A percentile compares a stretch with the other conserved stretches of the same genome.
Evolutionary conservation across 2,888 invertebrate species (phyloP).

Genomic region (Parnassius glacialis): DNA sequence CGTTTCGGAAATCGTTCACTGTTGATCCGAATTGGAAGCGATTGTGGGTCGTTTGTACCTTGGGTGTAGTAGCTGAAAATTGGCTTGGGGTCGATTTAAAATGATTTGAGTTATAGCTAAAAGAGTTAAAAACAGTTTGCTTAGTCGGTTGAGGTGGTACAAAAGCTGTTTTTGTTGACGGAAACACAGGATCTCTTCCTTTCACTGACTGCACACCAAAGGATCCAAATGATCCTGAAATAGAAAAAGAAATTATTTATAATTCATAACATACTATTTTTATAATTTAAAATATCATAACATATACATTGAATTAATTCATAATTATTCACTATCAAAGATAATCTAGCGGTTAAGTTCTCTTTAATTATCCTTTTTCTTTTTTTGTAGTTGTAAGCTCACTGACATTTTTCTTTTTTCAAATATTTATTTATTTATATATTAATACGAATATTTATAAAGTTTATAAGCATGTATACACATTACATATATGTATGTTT

Average conservation of each 20-base stretch:
- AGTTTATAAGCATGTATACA: too few relatives aligned
- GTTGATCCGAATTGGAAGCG: slow-evolving; percentile 61
- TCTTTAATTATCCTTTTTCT: too few relatives aligned
- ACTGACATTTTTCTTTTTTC: too few relatives aligned
- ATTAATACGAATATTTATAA: too few relatives aligned
- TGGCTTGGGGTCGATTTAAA: slow-evolving; percentile 58
- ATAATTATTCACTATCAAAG: too few relatives aligned
- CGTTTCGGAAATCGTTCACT: slow-evolving; percentile 62
- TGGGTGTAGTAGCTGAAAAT: slow-evolving; percentile 58
- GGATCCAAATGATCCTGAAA: slow-evolving; percentile 80
- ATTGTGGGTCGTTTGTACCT: slow-evolving; percentile 56
- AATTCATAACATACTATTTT: too few relatives aligned
- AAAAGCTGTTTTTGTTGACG: slow-evolving; percentile 65
- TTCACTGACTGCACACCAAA: slow-evolving; percentile 81
- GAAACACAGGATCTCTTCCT: slow-evolving; percentile 70
- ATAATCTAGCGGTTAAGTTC: too few relatives aligned
- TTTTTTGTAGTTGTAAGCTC: too few relatives aligned
- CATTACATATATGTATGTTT: too few relatives aligned
- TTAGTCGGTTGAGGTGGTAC: slow-evolving; percentile 64
- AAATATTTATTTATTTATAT: too few relatives aligned
- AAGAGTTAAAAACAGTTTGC: slow-evolving; percentile 67
- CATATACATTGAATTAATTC: too few relatives aligned
- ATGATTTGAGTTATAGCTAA: slow-evolving; percentile 60
- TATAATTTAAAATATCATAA: too few relatives aligned
- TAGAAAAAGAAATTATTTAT: slow-evolving; percentile 5